Base-by-base conservation (phyloP, 30 jellyfish, hydroid and myxozoan genomes). In the Aurelia coerulea region DNA sequence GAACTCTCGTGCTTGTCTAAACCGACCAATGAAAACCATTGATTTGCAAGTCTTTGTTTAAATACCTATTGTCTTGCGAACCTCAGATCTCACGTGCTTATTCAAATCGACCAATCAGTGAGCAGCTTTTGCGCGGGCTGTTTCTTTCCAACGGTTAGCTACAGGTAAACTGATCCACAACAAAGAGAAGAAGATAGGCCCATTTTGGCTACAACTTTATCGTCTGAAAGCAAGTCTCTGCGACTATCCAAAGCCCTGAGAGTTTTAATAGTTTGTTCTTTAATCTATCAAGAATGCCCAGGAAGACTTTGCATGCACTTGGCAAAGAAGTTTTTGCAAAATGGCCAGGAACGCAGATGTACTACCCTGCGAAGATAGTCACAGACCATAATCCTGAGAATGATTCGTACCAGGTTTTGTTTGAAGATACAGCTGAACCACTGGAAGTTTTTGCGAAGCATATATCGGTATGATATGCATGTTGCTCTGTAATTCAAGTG, bases 271-370 rank as follows among this genome's bases (percentile, higher is more conserved):
- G 56, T 46, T 7, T 7, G 56, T 46, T 46, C 2, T 9, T 46
- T 46, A 9, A 46, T 46, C 6, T 46, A 12, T 16, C 67, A 54
- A 72, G 23, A 42, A 83, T 83, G 92, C 73, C 86, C 31, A 65
- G 92, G 34, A 83, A 56, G 32, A 72, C 7, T 7, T 33, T 71
- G 29, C 52, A 53, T 66, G 72, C 78, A 65, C 66, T 77, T 62
- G 98, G 96, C 53, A 77, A 54, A 15, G 92, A 63, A 11, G 75
- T 83, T 65, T 85, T 70, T 64, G 98, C 96, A 51, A 91, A 85
- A 80, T 91, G 98, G 98, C 98, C 98, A 60, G 98, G 98, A 17
- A 78, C 93, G 31, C 68, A 79, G 18, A 78, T 78, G 76, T 91
- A 91, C 86, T 91, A 84, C 58, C 85, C 82, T 41, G 96, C 76